Conservation (phyloP, 2,888 invertebrate genomes). For the Lapara coniferarum region DNA sequence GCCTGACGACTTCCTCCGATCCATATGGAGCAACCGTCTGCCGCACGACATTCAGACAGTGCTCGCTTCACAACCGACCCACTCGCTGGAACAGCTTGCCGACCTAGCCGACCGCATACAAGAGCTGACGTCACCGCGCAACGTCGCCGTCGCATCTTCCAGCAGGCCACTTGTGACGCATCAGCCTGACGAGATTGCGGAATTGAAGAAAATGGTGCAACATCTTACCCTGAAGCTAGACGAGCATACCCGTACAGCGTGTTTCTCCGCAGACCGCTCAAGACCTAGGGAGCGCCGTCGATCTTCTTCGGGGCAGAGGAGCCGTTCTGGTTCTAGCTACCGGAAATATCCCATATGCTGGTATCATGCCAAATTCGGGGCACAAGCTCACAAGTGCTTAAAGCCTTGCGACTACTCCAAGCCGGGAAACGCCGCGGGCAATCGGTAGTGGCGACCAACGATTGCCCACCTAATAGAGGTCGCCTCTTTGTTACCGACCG, state of each 20-base stretch:
- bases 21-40: slow-evolving; percentile 30
- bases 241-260: slow-evolving; percentile 17
- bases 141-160: neutral
- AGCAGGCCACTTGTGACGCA: no score
- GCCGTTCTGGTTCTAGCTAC: slow-evolving; percentile 33
- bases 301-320: neutral
- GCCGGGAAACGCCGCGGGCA: slow-evolving; percentile 27
- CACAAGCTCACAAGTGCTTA: slow-evolving; percentile 15
- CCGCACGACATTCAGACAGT: slow-evolving; percentile 25
- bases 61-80: slow-evolving; percentile 29
- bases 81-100: slow-evolving; percentile 28
- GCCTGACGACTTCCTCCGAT: slow-evolving; percentile 31
- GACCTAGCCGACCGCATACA: slow-evolving; percentile 33
- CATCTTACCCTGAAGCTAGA: slow-evolving; percentile 25
- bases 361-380: slow-evolving; percentile 28
- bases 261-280: slow-evolving; percentile 7
- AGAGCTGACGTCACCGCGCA: slow-evolving; percentile 27
- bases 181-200: neutral
- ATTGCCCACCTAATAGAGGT: slow-evolving; percentile 23
- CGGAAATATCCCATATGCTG: slow-evolving; percentile 31
- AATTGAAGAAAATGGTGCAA: slow-evolving; percentile 15
- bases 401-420: slow-evolving; percentile 30
- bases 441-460: slow-evolving; percentile 29
- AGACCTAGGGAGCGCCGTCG: neutral
- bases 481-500: slow-evolving; percentile 29